phyloP scores from a whole-genome alignment of 2,888 invertebrate species.

The Noctua janthina region DNA sequence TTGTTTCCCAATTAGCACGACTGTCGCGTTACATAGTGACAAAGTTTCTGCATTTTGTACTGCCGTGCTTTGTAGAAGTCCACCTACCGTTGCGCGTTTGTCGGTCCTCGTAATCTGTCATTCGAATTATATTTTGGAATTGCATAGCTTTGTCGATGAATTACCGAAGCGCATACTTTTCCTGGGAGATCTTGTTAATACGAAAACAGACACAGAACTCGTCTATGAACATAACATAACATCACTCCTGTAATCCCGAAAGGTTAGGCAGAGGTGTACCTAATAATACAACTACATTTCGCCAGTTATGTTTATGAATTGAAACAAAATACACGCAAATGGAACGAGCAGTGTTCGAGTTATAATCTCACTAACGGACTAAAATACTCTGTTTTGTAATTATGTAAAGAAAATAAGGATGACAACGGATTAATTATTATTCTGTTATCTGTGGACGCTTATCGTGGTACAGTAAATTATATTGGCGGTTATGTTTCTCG shows the following conservation, averaged over 20 bases:
- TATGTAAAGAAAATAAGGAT: background rate
- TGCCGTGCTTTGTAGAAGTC: background rate
- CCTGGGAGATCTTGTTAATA: background rate
- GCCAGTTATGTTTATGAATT: background rate
- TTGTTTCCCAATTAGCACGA: background rate
- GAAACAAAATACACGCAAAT: background rate
- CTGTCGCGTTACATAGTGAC: background rate
- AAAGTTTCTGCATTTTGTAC: background rate
- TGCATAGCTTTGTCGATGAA: background rate
- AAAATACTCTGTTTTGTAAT: background rate
- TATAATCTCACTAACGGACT: background rate
- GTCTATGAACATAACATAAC: background rate
- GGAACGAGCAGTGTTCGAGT: background rate
- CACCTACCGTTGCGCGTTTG: too few species aligned
- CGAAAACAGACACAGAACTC: background rate
- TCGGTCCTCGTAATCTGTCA: background rate
- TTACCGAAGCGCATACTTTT: background rate
- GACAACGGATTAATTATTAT: slow-evolving; percentile 7
- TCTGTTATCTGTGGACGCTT: background rate
- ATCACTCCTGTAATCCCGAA: too few species aligned
- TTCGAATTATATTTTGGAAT: background rate
- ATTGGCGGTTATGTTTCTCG: slow-evolving; percentile 31
- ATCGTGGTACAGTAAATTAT: slow-evolving; percentile 15
- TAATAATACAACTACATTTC: too few species aligned
- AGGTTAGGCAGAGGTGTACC: too few species aligned